A percentile compares a stretch with the other conserved stretches of the same genome.
Conservation (phyloP, 1,140 invertebrate genomes). For the Drosophila virilis region DNA sequence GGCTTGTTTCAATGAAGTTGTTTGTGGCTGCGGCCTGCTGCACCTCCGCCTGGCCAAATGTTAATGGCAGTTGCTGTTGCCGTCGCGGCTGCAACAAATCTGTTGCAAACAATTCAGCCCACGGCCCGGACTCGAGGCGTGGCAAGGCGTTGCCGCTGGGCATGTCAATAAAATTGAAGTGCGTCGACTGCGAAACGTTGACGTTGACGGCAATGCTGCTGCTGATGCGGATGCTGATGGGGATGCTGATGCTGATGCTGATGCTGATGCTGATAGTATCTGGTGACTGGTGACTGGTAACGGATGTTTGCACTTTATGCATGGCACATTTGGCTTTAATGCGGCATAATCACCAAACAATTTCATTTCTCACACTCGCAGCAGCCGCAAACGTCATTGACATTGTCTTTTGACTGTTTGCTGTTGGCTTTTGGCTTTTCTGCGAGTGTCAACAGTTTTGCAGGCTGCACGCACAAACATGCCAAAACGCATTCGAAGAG, state of each 20-base stretch:
- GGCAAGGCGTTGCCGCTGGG: slow-evolving; percentile 16
- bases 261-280: slow-evolving; percentile 8
- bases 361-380: slow-evolving; percentile 69
- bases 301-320: slow-evolving; percentile 55
- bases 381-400: slow-evolving; percentile 24
- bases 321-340: slow-evolving; percentile 79
- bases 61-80: slow-evolving; percentile 58
- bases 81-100: slow-evolving; percentile 72
- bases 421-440: slow-evolving; percentile 56
- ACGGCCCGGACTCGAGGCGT: slow-evolving; percentile 1
- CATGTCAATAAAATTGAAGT: slow-evolving; percentile 79
- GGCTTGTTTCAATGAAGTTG: slow-evolving; percentile 17
- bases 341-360: slow-evolving; percentile 78
- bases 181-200: slow-evolving; percentile 46
- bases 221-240: neutral
- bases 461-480: slow-evolving; percentile 65
- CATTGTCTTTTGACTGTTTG: slow-evolving; percentile 43
- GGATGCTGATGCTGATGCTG: neutral
- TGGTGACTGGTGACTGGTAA: slow-evolving; percentile 17
- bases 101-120: slow-evolving; percentile 44
- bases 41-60: slow-evolving; percentile 41
- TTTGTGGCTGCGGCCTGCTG: slow-evolving; percentile 21
- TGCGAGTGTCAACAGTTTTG: slow-evolving; percentile 75
- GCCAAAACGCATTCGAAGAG: slow-evolving; percentile 47
- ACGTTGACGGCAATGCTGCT: neutral